Evolutionary conservation across 2,113 vertebrate genomes (phyloP).

Genomic region (Sardina pilchardus): DNA sequence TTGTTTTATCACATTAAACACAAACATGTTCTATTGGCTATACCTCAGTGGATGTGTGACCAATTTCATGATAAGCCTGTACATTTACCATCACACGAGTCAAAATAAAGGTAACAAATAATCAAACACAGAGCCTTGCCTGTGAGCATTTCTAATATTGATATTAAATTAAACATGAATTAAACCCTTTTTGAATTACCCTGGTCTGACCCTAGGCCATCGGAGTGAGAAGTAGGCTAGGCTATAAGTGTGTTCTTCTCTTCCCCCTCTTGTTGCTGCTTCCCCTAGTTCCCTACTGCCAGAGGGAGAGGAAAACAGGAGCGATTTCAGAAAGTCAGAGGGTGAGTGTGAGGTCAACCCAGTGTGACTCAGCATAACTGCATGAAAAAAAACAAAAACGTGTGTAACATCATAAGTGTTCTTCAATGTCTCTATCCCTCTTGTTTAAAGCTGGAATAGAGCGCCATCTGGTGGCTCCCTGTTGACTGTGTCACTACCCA

Average conservation of each 20-base stretch:
- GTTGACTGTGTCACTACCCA: constrained; percentile 70
- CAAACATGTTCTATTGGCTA: neutral
- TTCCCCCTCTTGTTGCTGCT: neutral
- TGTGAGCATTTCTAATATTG: neutral
- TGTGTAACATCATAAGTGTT: neutral
- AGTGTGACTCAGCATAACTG: neutral
- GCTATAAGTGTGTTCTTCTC: neutral
- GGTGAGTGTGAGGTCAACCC: constrained; percentile 34
- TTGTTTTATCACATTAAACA: neutral
- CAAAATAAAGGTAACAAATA: neutral
- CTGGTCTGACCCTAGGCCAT: neutral
- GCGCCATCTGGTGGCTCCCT: constrained; percentile 62
- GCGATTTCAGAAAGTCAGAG: constrained; percentile 49
- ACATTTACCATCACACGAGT: no score
- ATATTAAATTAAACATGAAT: neutral
- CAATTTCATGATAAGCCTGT: neutral
- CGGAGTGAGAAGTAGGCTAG: neutral
- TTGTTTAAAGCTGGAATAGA: constrained; percentile 58
- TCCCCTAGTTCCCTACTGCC: constrained; percentile 35
- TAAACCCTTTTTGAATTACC: neutral
- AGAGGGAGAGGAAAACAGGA: constrained; percentile 40
- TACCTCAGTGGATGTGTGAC: neutral
- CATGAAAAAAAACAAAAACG: neutral
- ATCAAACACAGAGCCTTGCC: neutral
- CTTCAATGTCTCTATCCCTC: neutral